Percentiles rank a stretch among this genome's conserved stretches.
Evolutionary conservation across 2,797 vertebrate genomes (phyloP).

Genomic region (Lagodon rhomboides): DNA sequence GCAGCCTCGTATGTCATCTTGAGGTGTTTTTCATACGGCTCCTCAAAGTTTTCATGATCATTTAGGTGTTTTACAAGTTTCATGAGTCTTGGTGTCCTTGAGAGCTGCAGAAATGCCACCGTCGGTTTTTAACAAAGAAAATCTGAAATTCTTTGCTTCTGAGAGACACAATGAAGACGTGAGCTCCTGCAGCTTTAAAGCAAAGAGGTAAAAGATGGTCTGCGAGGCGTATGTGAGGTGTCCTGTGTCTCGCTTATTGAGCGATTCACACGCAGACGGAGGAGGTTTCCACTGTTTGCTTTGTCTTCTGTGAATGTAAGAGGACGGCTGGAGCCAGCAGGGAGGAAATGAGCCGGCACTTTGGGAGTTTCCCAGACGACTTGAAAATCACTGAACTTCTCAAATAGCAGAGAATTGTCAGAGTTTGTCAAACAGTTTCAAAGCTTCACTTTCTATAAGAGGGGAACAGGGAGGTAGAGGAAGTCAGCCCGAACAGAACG

Average conservation of each 20-base stretch:
- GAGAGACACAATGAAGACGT: not conserved
- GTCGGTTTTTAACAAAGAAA: not conserved
- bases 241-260: not conserved
- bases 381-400: slow-evolving; percentile 26
- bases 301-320: slow-evolving; percentile 15
- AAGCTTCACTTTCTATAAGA: slow-evolving; percentile 11
- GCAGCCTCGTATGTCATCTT: too few species aligned
- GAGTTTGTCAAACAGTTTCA: slow-evolving; percentile 40
- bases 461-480: not conserved
- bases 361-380: not conserved
- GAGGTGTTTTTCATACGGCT: not conserved
- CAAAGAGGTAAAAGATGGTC: not conserved
- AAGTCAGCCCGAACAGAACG: not conserved
- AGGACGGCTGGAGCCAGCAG: slow-evolving; percentile 23
- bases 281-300: slow-evolving; percentile 24
- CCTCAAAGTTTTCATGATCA: not conserved
- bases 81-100: not conserved
- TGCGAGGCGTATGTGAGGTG: slow-evolving; percentile 22
- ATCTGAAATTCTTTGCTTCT: not conserved
- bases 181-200: not conserved
- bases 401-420: not conserved
- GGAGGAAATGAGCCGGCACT: slow-evolving; percentile 44
- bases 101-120: not conserved
- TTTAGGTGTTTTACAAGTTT: not conserved
- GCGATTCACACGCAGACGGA: slow-evolving; percentile 6